Conservation (phyloP, 2,797 vertebrate genomes). For the Enteromius paludinosus region DNA sequence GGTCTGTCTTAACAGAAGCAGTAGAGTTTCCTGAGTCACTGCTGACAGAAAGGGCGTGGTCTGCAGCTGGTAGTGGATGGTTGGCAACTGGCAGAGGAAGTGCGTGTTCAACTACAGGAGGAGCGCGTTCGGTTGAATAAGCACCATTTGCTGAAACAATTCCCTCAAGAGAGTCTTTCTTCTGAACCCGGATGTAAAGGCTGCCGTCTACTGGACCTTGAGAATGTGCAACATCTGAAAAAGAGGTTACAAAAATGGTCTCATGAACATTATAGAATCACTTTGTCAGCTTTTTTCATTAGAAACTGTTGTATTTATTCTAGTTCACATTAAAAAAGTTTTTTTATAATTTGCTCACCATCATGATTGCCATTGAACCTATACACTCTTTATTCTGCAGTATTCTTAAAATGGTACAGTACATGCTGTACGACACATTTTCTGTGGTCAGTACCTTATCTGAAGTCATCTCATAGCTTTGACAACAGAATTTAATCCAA, state of each 20-base stretch:
- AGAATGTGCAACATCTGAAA: slow-evolving; percentile 89
- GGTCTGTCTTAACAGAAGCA: slow-evolving; percentile 93
- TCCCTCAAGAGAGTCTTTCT: slow-evolving; percentile 92
- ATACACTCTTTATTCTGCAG: neutral
- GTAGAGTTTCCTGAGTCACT: slow-evolving; percentile 97
- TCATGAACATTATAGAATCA: neutral
- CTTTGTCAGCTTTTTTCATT: neutral
- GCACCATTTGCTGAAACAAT: slow-evolving; percentile 82
- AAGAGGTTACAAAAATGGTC: slow-evolving; percentile 11
- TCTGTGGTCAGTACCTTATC: neutral
- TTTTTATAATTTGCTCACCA: neutral
- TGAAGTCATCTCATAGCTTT: slow-evolving; percentile 4
- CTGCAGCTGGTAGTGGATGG: slow-evolving; percentile 76
- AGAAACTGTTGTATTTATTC: neutral
- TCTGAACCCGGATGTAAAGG: slow-evolving; percentile 92
- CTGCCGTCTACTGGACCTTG: slow-evolving; percentile 95
- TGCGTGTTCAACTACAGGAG: slow-evolving; percentile 45
- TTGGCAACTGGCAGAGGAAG: slow-evolving; percentile 66
- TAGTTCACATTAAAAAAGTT: neutral
- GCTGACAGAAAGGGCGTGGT: slow-evolving; percentile 92
- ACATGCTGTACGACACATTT: neutral
- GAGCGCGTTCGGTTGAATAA: slow-evolving; percentile 79
- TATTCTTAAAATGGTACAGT: neutral
- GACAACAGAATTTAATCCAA: neutral
- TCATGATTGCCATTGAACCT: neutral